phyloP scores from a whole-genome alignment of 2,888 invertebrate genomes.

The Sphaeridia pumilis region DNA sequence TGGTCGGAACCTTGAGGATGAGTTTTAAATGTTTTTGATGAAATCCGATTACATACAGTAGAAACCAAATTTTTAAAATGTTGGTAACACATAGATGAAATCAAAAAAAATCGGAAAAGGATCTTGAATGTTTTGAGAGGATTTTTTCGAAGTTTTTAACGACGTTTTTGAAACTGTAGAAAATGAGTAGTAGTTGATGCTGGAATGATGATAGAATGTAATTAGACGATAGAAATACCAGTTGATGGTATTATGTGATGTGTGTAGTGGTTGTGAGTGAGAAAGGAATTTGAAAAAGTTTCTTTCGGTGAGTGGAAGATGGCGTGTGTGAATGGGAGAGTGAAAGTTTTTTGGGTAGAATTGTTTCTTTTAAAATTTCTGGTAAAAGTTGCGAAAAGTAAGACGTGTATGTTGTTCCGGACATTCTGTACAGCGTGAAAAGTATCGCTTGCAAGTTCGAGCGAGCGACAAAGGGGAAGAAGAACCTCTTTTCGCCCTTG shows the following conservation, averaged over 20 bases:
- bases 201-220: constrained; percentile 6
- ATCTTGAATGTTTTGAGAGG: background rate
- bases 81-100: background rate
- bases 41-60: background rate
- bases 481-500: constrained; percentile 85
- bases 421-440: constrained; percentile 63
- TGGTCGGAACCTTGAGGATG: background rate
- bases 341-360: background rate
- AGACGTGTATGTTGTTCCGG: background rate
- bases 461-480: constrained; percentile 83
- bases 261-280: too few relatives aligned
- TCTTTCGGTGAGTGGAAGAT: background rate
- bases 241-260: too few relatives aligned
- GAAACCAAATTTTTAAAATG: constrained; percentile 4
- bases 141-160: background rate
- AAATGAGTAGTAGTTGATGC: constrained; percentile 1
- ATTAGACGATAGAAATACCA: background rate
- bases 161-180: background rate
- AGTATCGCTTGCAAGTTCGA: constrained; percentile 89
- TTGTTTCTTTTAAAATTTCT: background rate
- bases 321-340: background rate
- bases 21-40: background rate
- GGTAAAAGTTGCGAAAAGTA: background rate
- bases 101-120: background rate
- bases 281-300: background rate